Evolutionary conservation across 2,888 invertebrate species (phyloP), one percentile per base, ranked within the genome.

Genomic region (Yponomeuta evonymella): DNA sequence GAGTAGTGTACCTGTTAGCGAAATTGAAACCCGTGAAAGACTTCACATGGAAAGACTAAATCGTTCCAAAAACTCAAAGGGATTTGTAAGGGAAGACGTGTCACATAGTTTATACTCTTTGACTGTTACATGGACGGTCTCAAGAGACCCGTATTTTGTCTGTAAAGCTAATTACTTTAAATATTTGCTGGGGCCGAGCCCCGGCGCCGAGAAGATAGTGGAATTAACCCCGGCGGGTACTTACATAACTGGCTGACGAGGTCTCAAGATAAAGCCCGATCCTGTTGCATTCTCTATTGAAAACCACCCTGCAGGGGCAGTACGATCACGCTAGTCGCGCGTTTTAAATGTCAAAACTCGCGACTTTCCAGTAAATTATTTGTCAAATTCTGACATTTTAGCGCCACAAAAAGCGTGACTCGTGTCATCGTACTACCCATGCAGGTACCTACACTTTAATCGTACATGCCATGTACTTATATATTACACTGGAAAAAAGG

Each of bases 171-270:
- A 48, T 70, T 9, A 66, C 10, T 70, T 65, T 66, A 70, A 70
- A 70, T 66, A 65, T 70, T 63, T 68, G 70, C 43, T 48, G n/a
- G 69, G 43, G 58, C 71, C 70, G 72, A 64, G 72, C 70, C 68
- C 23, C 65, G 72, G 74, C 73, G 70, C 72, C 69, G 73, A 67
- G 43, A 72, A 70, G 76, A 75, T 79, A 77, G 76, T 72, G 70
- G 74, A 74, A 74, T 75, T 75, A 75, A 70, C 73, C 67, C 71
- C 70, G 74, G 71, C 70, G 74, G 71, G 68, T 30, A 68, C 29
- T 67, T 23, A 58, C 51, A 10, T 65, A 65, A 11, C 65, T 29
- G 65, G 33, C 11, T 65, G 43, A 58, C 51, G 51, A 70, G 70
- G 71, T 70, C 73, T 66, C 75, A 70, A 75, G 75, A 77, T 77